phyloP scores from a whole-genome alignment of 2,888 invertebrate species.

The Seladonia tumulorum region DNA sequence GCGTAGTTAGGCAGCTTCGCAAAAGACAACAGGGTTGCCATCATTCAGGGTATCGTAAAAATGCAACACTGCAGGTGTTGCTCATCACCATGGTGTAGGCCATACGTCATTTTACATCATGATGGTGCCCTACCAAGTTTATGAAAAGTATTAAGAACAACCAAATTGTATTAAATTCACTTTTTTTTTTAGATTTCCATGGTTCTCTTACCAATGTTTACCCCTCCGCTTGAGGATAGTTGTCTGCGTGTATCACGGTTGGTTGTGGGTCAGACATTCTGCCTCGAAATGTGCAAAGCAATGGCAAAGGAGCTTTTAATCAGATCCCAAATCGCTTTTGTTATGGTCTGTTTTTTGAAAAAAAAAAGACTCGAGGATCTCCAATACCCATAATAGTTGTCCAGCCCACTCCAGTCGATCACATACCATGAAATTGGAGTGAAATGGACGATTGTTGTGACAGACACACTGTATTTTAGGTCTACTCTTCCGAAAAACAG shows the following conservation, averaged over 20 bases:
- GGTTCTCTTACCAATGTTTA: not conserved
- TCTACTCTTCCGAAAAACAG: not conserved
- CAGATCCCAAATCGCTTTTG: not conserved
- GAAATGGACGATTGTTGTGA: not conserved
- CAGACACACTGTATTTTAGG: not conserved
- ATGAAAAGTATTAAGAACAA: not conserved
- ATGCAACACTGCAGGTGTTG: not conserved
- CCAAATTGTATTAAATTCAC: not conserved
- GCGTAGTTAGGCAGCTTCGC: not conserved
- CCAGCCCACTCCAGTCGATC: not conserved
- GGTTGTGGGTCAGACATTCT: not conserved
- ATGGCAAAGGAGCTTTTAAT: not conserved
- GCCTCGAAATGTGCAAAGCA: slow-evolving; percentile 8
- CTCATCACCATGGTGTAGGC: not conserved
- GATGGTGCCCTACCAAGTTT: not conserved
- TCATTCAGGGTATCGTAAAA: not conserved
- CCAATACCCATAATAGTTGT: not conserved
- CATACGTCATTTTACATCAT: not conserved
- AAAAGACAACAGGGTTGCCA: not conserved
- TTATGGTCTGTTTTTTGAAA: not conserved
- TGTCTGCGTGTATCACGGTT: not conserved
- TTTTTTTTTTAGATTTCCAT: not conserved
- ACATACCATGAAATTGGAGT: not conserved
- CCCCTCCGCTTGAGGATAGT: not conserved
- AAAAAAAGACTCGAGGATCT: not conserved